phyloP scores from a whole-genome alignment of 2,113 vertebrate genomes.

The Nothoprocta pentlandii region DNA sequence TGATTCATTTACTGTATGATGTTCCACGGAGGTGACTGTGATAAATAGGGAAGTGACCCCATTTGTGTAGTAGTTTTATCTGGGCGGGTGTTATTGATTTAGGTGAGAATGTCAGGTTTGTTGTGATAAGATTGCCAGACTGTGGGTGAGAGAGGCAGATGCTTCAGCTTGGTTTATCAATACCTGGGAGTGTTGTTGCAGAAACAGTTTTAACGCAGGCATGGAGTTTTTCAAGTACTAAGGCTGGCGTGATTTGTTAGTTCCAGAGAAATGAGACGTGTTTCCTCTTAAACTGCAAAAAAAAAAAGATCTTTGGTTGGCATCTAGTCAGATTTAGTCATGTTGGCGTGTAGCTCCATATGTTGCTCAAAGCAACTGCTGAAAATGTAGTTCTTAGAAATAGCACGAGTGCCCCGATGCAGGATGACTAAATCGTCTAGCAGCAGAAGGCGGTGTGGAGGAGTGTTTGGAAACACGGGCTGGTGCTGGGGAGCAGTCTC shows the following conservation, averaged over 20 bases:
- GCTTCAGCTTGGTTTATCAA: background rate
- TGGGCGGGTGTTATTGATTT: background rate
- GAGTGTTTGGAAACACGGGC: background rate
- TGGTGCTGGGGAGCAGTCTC: background rate
- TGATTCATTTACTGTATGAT: conserved; percentile 60
- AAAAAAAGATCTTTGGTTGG: background rate
- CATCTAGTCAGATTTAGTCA: background rate
- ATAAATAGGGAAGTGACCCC: conserved; percentile 42
- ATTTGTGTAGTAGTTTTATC: conserved; percentile 11
- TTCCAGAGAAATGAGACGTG: background rate
- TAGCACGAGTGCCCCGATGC: background rate
- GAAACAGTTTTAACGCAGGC: background rate
- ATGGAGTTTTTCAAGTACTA: background rate
- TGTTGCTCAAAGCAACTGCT: background rate
- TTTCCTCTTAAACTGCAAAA: background rate
- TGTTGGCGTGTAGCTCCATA: background rate
- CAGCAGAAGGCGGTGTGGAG: background rate
- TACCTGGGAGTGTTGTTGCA: background rate
- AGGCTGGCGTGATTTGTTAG: background rate
- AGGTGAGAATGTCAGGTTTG: background rate
- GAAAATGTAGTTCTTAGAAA: conserved; percentile 40
- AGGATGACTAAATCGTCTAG: background rate
- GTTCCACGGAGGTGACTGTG: conserved; percentile 38
- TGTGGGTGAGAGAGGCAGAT: background rate
- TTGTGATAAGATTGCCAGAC: conserved; percentile 14